phyloP scores from a whole-genome alignment of 2,888 invertebrate species.

The Cheilosia pagana region DNA sequence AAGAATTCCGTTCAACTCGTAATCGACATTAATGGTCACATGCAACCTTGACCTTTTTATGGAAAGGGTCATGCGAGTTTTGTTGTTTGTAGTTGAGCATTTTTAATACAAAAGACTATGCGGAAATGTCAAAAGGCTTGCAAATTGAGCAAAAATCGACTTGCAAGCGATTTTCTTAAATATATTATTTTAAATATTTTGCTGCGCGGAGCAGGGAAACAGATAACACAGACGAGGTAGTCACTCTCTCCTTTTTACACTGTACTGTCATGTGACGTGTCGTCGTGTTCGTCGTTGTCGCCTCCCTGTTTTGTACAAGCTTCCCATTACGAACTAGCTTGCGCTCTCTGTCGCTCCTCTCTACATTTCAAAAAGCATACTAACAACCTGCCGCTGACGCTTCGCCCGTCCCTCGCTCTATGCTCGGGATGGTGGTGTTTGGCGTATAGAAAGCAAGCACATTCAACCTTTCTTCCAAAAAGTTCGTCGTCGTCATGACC shows the following conservation, averaged over 20 bases:
- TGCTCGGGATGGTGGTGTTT: conserved; percentile 46
- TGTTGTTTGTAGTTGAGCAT: too few relatives aligned
- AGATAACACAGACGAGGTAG: conserved; percentile 45
- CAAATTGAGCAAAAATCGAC: background rate
- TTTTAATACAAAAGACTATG: too few relatives aligned
- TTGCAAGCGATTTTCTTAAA: conserved; percentile 24
- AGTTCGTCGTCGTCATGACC: conserved; percentile 29
- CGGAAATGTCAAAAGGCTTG: too few relatives aligned
- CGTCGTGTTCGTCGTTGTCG: conserved; percentile 32
- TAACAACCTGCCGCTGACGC: conserved; percentile 56
- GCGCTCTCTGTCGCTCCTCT: conserved; percentile 66
- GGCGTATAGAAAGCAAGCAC: conserved; percentile 52
- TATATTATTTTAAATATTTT: conserved; percentile 20
- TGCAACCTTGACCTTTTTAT: background rate
- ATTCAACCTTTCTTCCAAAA: conserved; percentile 67
- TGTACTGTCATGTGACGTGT: conserved; percentile 60
- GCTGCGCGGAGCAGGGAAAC: conserved; percentile 13
- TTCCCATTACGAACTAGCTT: conserved; percentile 67
- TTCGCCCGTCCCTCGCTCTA: conserved; percentile 32
- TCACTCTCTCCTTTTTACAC: conserved; percentile 67
- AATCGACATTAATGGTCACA: background rate
- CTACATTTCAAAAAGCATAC: conserved; percentile 68
- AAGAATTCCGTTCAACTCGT: background rate
- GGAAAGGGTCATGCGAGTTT: background rate
- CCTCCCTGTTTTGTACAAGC: conserved; percentile 65